These are phyloP conservation scores for Phragmatobia fuliginosa DNA, from an alignment of 2,888 invertebrate species.

Conservation along the genomic window DNA sequence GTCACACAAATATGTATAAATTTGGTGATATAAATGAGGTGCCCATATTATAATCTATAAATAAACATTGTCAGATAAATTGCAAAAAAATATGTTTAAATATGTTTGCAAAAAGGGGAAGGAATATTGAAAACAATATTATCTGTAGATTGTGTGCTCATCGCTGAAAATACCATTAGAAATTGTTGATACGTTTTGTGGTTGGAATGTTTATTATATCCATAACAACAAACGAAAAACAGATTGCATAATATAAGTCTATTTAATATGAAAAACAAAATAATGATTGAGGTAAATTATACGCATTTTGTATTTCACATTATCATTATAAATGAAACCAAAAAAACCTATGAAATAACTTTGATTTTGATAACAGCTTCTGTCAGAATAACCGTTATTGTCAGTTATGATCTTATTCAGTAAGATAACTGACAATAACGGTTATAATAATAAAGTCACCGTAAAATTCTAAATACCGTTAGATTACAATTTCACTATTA, in stretches of 20 bases:
- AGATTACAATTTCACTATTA: too few relatives aligned
- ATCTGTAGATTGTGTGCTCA: not conserved
- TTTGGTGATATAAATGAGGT: not conserved
- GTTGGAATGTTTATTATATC: too few relatives aligned
- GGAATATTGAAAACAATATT: conserved; percentile 7
- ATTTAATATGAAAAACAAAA: not conserved
- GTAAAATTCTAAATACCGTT: too few relatives aligned
- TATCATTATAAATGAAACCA: not conserved
- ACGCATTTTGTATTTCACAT: not conserved
- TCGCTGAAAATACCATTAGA: conserved; percentile 1
- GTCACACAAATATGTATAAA: not conserved
- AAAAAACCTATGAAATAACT: not conserved
- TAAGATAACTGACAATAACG: too few relatives aligned
- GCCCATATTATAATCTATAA: too few relatives aligned
- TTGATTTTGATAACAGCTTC: not conserved
- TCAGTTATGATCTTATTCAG: not conserved
- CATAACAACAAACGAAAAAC: too few relatives aligned
- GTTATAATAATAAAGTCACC: too few relatives aligned
- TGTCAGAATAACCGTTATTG: not conserved
- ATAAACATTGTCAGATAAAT: not conserved
- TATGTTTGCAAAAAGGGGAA: not conserved
- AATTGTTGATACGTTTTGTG: not conserved
- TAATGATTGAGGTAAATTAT: not conserved
- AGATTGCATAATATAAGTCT: too few relatives aligned
- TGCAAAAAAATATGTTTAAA: too few relatives aligned